Conservation (phyloP, 2,113 vertebrate species). For the Forbesichthys agassizii region DNA sequence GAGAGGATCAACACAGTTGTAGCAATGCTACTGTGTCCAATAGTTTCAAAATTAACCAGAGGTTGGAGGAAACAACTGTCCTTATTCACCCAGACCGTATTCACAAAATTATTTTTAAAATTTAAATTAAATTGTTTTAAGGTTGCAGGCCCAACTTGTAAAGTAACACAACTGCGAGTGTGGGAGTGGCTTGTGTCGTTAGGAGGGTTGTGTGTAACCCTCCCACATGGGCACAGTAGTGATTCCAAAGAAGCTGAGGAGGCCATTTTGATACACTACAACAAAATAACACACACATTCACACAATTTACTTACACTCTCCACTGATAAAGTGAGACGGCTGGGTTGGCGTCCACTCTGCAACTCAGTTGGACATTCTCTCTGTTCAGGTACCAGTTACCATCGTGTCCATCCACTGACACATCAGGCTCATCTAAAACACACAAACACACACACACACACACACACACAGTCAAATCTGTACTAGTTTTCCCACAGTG, state of each 20-base stretch:
- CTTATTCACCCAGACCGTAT: no score
- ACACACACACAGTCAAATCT: not conserved
- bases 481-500: not conserved
- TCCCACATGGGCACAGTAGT: not conserved
- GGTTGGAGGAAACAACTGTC: no score
- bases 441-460: constrained; percentile 11
- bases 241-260: no score
- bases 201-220: not conserved
- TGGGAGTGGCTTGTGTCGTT: no score
- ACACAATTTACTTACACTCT: constrained; percentile 84
- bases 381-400: constrained; percentile 94
- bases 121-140: no score
- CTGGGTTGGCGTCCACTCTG: constrained; percentile 90
- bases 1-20: no score
- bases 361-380: constrained; percentile 90
- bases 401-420: constrained; percentile 91
- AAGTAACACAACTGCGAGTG: no score
- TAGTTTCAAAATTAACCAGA: no score
- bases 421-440: constrained; percentile 90
- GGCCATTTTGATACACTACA: not conserved
- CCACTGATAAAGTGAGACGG: constrained; percentile 90
- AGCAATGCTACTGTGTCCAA: no score
- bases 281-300: not conserved
- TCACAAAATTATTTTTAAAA: no score
- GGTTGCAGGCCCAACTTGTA: no score